phyloP scores from a whole-genome alignment of 2,888 invertebrate genomes.

The Teleiodes luculella region DNA sequence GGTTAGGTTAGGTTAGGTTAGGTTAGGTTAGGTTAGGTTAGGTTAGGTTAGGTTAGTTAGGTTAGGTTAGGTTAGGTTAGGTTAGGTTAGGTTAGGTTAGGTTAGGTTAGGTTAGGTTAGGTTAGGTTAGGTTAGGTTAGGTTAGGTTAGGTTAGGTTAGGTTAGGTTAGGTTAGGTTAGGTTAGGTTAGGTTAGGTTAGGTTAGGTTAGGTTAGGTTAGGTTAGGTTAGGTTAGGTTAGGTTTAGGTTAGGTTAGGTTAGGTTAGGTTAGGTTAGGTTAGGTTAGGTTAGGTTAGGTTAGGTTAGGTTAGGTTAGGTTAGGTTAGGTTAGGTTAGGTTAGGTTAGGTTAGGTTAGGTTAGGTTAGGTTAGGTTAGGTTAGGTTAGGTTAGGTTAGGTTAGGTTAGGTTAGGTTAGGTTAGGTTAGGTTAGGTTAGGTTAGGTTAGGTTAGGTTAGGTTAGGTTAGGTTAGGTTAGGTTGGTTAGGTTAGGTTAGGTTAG shows the following conservation, averaged over 20 bases:
- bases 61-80: slow-evolving; percentile 29
- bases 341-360: slow-evolving; percentile 21
- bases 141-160: slow-evolving; percentile 21
- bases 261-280: slow-evolving; percentile 20
- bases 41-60: slow-evolving; percentile 30
- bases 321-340: slow-evolving; percentile 20
- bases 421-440: slow-evolving; percentile 14
- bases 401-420: slow-evolving; percentile 15
- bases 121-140: slow-evolving; percentile 14
- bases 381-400: slow-evolving; percentile 9
- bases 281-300: slow-evolving; percentile 15
- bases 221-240: slow-evolving; percentile 20
- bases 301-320: slow-evolving; percentile 19
- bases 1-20: slow-evolving; percentile 30
- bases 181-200: slow-evolving; percentile 21
- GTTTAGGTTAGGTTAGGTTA: slow-evolving; percentile 21
- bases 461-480: slow-evolving; percentile 1
- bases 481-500: slow-evolving; percentile 8
- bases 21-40: slow-evolving; percentile 30
- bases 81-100: slow-evolving; percentile 22
- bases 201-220: slow-evolving; percentile 21
- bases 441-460: slow-evolving; percentile 13
- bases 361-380: slow-evolving; percentile 10
- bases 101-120: slow-evolving; percentile 19
- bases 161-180: slow-evolving; percentile 21